A percentile compares a stretch with the other conserved stretches of the same genome.
phyloP scores from a whole-genome alignment of 1,140 invertebrate species.

The Sesamia nonagrioides region DNA sequence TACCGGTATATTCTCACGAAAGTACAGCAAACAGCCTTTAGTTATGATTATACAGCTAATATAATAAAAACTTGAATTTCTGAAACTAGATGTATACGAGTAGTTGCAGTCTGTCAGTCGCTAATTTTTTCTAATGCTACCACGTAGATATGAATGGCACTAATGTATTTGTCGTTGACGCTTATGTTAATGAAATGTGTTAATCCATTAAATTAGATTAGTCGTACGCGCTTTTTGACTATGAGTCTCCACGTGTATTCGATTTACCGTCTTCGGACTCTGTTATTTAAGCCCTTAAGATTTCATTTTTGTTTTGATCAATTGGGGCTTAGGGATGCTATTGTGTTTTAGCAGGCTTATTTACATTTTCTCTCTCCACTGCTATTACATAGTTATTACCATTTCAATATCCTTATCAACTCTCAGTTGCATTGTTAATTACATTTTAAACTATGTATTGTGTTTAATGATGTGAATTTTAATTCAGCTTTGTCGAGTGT shows the following conservation, averaged over 20 bases:
- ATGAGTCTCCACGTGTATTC: neutral
- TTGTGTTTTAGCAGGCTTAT: too few relatives aligned
- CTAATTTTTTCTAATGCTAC: constrained; percentile 3
- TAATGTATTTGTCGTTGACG: constrained; percentile 23
- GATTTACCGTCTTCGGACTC: neutral
- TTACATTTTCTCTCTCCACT: too few relatives aligned
- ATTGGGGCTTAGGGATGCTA: neutral
- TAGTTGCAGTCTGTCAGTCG: neutral
- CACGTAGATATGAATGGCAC: neutral
- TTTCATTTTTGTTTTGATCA: neutral
- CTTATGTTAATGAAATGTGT: constrained; percentile 23
- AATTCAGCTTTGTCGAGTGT: constrained; percentile 6
- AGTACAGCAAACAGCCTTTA: neutral
- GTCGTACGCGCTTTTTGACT: neutral
- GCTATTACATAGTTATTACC: neutral
- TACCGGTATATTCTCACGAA: constrained; percentile 12
- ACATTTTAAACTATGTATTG: constrained; percentile 15
- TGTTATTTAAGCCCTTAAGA: neutral
- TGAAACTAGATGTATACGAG: neutral
- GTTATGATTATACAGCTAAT: neutral
- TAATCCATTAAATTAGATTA: constrained; percentile 36
- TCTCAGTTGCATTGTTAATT: constrained; percentile 7
- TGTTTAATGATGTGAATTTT: constrained; percentile 15
- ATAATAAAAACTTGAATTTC: neutral
- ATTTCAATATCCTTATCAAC: constrained; percentile 9